These are phyloP conservation scores for Miichthys miiuy DNA, from an alignment of 2,797 vertebrate species.

Conservation along the genomic window DNA sequence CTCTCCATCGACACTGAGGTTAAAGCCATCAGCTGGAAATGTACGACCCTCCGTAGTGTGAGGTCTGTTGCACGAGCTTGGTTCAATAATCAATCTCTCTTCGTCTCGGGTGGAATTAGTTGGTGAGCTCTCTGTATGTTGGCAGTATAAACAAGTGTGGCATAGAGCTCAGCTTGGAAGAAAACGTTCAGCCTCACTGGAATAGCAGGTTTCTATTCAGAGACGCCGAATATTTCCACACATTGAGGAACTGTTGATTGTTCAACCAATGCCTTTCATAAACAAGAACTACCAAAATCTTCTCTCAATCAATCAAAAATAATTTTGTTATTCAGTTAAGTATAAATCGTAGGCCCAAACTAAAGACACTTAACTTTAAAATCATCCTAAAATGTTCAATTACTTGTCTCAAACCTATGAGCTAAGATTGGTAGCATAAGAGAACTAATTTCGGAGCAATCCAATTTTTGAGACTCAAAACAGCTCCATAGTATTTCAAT, in stretches of 20 bases:
- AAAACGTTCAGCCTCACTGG: constrained; percentile 20
- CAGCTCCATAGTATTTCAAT: too few relatives aligned
- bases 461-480: too few relatives aligned
- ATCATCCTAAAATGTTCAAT: not conserved
- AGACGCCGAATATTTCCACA: constrained; percentile 6
- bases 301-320: constrained; percentile 14
- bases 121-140: constrained; percentile 12
- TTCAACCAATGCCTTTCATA: not conserved
- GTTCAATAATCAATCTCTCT: constrained; percentile 61
- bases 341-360: constrained; percentile 8
- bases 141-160: not conserved
- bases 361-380: constrained; percentile 26
- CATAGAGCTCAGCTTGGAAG: constrained; percentile 25
- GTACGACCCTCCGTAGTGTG: constrained; percentile 3
- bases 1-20: constrained; percentile 44
- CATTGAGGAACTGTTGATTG: constrained; percentile 7
- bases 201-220: constrained; percentile 29
- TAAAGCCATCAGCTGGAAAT: constrained; percentile 54
- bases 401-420: not conserved
- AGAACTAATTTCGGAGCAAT: too few relatives aligned
- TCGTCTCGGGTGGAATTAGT: constrained; percentile 32
- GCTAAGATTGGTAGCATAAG: not conserved
- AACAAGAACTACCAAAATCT: constrained; percentile 9
- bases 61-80: constrained; percentile 15
- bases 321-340: not conserved